These are phyloP conservation scores for Idaea aversata DNA, from an alignment of 2,888 invertebrate genomes.

Conservation along the genomic window DNA sequence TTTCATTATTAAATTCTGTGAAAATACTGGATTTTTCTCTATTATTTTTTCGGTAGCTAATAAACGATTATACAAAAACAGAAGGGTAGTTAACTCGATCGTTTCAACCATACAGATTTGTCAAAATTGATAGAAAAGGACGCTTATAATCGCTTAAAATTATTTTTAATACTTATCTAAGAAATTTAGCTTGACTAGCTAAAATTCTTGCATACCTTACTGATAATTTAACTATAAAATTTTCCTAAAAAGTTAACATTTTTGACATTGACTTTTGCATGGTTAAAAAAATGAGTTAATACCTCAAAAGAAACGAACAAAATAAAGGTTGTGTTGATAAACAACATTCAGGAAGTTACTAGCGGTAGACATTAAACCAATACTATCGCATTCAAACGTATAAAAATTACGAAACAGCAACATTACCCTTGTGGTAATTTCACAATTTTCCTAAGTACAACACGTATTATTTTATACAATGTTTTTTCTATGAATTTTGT, in stretches of 20 bases:
- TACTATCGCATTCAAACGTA: too few relatives aligned
- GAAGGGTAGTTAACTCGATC: not conserved
- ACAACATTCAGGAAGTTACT: too few relatives aligned
- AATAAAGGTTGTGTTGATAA: not conserved
- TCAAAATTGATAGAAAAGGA: not conserved
- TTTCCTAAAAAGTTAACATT: not conserved
- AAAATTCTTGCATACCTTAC: not conserved
- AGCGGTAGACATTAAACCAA: too few relatives aligned
- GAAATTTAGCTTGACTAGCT: not conserved
- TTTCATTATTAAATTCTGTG: conserved; percentile 19
- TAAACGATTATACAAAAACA: not conserved
- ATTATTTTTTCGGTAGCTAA: not conserved
- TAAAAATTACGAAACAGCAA: too few relatives aligned
- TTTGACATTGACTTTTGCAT: not conserved
- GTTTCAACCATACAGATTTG: not conserved
- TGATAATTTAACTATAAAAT: not conserved
- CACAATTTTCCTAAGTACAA: too few relatives aligned
- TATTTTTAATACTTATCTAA: conserved; percentile 3
- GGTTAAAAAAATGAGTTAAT: not conserved
- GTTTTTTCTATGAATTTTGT: too few relatives aligned
- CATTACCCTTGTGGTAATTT: too few relatives aligned
- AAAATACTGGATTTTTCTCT: not conserved
- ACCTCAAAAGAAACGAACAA: not conserved
- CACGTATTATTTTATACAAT: too few relatives aligned
- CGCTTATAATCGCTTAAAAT: not conserved